phyloP scores from a whole-genome alignment of 2,888 invertebrate genomes.

The Papilio elwesi region DNA sequence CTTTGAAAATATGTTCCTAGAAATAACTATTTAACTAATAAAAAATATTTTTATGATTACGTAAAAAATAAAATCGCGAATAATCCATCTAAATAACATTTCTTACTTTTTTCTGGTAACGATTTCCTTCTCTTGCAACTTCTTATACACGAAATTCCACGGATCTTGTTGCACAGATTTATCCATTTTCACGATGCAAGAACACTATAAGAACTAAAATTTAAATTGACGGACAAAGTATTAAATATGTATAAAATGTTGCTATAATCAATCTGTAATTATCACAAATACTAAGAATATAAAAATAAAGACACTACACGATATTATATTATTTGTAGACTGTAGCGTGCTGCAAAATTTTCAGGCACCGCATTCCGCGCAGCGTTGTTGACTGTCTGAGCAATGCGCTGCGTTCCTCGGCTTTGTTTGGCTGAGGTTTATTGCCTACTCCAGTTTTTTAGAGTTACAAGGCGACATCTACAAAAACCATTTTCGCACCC shows the following conservation, averaged over 20 bases:
- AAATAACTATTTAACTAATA: too few species aligned
- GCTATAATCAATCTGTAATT: neutral
- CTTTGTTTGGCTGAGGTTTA: constrained; percentile 67
- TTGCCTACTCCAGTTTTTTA: constrained; percentile 73
- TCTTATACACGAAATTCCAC: constrained; percentile 73
- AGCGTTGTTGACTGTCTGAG: constrained; percentile 47
- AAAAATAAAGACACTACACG: too few species aligned
- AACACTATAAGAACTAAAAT: neutral
- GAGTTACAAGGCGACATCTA: constrained; percentile 60
- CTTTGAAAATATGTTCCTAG: too few species aligned
- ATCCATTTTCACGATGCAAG: constrained; percentile 55
- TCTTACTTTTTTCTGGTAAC: constrained; percentile 71
- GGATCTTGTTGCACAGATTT: constrained; percentile 60
- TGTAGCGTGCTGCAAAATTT: constrained; percentile 45
- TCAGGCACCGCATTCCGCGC: constrained; percentile 64
- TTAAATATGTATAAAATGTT: too few species aligned
- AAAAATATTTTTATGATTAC: neutral
- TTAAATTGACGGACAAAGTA: neutral
- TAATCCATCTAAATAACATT: neutral
- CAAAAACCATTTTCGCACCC: constrained; percentile 58
- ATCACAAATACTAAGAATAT: constrained; percentile 31
- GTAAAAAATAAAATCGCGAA: neutral
- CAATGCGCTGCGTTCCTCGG: constrained; percentile 49
- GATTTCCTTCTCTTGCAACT: constrained; percentile 72
- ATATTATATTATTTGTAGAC: neutral